phyloP scores from a whole-genome alignment of 92 coral and sea anemone species.

The Muricea muricata region DNA sequence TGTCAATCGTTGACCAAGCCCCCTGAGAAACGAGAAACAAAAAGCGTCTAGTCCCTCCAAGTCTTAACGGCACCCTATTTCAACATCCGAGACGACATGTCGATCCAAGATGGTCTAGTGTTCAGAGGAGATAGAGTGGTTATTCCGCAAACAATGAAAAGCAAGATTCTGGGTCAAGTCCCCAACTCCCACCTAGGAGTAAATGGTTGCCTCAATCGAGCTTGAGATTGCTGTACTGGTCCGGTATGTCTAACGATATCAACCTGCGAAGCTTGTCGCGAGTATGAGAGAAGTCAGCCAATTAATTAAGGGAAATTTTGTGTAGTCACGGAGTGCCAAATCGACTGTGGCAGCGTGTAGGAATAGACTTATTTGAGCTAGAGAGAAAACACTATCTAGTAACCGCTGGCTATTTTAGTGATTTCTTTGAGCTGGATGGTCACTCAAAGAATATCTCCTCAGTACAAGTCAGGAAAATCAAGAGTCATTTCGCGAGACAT shows the following conservation, averaged over 20 bases:
- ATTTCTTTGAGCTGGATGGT: conserved; percentile 32
- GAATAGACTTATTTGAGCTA: conserved; percentile 10
- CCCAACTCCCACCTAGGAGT: conserved; percentile 23
- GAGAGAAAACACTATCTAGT: conserved; percentile 17
- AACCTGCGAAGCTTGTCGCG: conserved; percentile 16
- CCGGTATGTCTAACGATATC: conserved; percentile 14
- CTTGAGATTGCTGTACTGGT: conserved; percentile 25
- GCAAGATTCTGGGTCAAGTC: conserved; percentile 6
- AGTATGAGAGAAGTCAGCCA: background rate
- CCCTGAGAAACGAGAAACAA: conserved; percentile 54
- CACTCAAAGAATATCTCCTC: conserved; percentile 10
- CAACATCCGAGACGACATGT: conserved; percentile 15
- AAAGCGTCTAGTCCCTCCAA: conserved; percentile 53
- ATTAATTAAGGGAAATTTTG: conserved; percentile 2
- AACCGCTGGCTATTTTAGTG: conserved; percentile 4
- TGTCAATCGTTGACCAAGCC: too few species aligned
- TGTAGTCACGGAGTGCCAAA: conserved; percentile 9
- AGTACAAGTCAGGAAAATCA: background rate
- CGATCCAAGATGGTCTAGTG: conserved; percentile 23
- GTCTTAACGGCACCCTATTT: conserved; percentile 55
- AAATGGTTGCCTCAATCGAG: background rate
- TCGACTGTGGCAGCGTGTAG: conserved; percentile 12
- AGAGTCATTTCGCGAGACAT: conserved; percentile 1
- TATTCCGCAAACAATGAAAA: conserved; percentile 11
- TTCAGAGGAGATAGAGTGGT: conserved; percentile 29